These are phyloP conservation scores for Zaprionus ghesquierei DNA, from an alignment of 1,140 invertebrate genomes.

Conservation along the genomic window DNA sequence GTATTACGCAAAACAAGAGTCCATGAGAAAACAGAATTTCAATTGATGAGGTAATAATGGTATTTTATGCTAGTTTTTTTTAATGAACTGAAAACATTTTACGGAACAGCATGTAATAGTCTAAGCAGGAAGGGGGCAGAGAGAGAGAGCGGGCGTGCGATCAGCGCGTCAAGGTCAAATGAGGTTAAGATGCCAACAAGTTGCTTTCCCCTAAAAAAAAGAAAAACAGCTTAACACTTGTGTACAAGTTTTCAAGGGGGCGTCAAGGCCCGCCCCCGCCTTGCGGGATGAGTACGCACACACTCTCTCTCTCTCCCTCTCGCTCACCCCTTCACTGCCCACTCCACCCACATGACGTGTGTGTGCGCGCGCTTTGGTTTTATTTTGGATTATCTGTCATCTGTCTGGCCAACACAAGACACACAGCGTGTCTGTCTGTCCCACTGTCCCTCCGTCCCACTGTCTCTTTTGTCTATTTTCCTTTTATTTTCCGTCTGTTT, in stretches of 20 bases:
- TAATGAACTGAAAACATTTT: slow-evolving; percentile 21
- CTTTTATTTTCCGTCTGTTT: slow-evolving; percentile 35
- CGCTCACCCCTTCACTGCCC: neutral
- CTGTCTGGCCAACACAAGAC: slow-evolving; percentile 65
- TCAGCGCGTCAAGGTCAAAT: slow-evolving; percentile 54
- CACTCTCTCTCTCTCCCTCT: neutral
- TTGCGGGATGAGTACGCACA: slow-evolving; percentile 20
- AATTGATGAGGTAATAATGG: slow-evolving; percentile 32
- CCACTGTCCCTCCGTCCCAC: neutral
- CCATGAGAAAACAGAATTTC: slow-evolving; percentile 24
- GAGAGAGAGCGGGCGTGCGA: neutral
- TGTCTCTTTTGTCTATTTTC: slow-evolving; percentile 16
- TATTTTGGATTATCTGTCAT: slow-evolving; percentile 63
- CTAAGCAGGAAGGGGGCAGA: neutral
- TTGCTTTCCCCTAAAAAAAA: slow-evolving; percentile 35
- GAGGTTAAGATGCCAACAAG: slow-evolving; percentile 46
- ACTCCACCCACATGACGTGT: slow-evolving; percentile 29
- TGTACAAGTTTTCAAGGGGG: slow-evolving; percentile 31
- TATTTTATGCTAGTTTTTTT: slow-evolving; percentile 10
- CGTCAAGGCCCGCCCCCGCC: slow-evolving; percentile 24
- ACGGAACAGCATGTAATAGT: slow-evolving; percentile 15
- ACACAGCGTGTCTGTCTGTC: slow-evolving; percentile 38
- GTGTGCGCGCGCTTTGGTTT: slow-evolving; percentile 17
- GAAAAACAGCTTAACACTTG: slow-evolving; percentile 28
- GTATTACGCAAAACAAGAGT: slow-evolving; percentile 42